A percentile compares a stretch with the other conserved stretches of the same genome.
Evolutionary conservation across 2,888 invertebrate species (phyloP).

Genomic region (Drosophila subquinaria): DNA sequence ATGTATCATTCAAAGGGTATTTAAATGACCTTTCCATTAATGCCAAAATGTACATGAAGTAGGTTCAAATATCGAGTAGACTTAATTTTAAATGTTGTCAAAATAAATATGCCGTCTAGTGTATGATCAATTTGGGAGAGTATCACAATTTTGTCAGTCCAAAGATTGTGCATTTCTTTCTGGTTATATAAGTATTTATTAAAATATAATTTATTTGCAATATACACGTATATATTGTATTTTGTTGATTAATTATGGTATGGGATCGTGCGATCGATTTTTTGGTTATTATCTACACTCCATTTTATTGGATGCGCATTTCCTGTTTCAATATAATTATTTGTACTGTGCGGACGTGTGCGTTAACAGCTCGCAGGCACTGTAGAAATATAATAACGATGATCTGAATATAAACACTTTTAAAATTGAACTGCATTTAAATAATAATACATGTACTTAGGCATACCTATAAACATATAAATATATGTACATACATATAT

Average conservation of each 20-base stretch:
- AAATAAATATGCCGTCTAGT: too few species aligned
- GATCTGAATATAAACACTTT: neutral
- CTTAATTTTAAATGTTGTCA: too few species aligned
- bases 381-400: constrained; percentile 12
- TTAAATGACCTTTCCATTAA: too few species aligned
- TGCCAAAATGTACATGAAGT: too few species aligned
- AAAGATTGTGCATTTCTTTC: neutral
- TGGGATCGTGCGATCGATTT: constrained; percentile 14
- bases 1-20: too few species aligned
- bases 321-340: constrained; percentile 12
- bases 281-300: constrained; percentile 18
- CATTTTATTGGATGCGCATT: constrained; percentile 10
- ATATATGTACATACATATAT: neutral
- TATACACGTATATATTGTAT: neutral
- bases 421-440: constrained; percentile 20
- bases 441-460: constrained; percentile 14
- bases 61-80: too few species aligned
- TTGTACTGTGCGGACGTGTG: neutral
- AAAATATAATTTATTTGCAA: constrained; percentile 13
- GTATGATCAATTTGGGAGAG: neutral
- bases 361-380: constrained; percentile 14
- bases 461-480: neutral
- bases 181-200: constrained; percentile 13
- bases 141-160: neutral
- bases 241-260: constrained; percentile 23